Base-by-base conservation (phyloP, 2,888 invertebrate species). In the Branchipolynoe longqiensis region DNA sequence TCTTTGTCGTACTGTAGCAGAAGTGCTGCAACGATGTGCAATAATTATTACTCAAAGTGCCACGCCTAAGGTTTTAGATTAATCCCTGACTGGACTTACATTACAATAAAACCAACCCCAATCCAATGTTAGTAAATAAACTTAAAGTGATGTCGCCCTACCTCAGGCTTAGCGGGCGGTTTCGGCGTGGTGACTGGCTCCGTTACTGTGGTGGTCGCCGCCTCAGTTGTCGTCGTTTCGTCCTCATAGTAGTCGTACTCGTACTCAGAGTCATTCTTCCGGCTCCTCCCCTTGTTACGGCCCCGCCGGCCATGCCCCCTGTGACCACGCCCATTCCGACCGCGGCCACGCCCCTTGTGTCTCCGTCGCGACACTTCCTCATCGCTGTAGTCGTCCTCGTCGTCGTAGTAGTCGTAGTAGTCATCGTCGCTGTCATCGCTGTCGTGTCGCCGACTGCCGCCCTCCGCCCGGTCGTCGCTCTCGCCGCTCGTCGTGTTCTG, bases 1-100 rank as follows among this genome's bases (percentile, higher is more conserved):
- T 88, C 31, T 36, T 36, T 3, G 89, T 87, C 59, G 33, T 64
- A 62, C 86, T 87, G 85, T 89, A 89, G 74, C 89, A 89, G 74
- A 86, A 82, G 64, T 89, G 87, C 87, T 89, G 84, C 18, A 62
- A 62, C 62, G 8, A 8, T 12, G 48, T 18, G 8, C 8, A 8
- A 12, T 48, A 12, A 48, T 48, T 48, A 12, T 48, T 14, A 56
- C n/a, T n/a, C n/a, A n/a, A n/a, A n/a, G n/a, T n/a, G n/a, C n/a
- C n/a, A n/a, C n/a, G n/a, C n/a, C n/a, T n/a, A n/a, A n/a, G n/a
- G n/a, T n/a, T n/a, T 2, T 14, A 12, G 56, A 25, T 56, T 12
- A 56, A n/a, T 56, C n/a, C 22, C 56, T 1, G n/a, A 56, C 3
- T 56, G 56, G 18, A 2, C 56, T 56, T 56, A 2, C 56, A 56